Percentiles rank a stretch among this genome's conserved stretches.
phyloP scores from a whole-genome alignment of 1,140 invertebrate species.

The Nasonia giraulti region DNA sequence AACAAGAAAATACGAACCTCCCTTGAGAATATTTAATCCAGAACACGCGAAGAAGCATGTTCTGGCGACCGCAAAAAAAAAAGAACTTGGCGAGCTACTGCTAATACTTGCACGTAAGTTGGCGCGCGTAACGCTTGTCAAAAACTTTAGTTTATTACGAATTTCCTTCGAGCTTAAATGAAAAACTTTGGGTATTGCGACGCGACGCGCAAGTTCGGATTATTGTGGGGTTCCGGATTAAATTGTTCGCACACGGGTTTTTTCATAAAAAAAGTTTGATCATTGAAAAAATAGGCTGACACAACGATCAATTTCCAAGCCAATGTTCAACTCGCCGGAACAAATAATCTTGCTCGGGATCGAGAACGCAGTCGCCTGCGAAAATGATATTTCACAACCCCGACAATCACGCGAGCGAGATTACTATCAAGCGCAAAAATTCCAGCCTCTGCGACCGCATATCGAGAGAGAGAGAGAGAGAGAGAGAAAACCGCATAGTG shows the following conservation, averaged over 20 bases:
- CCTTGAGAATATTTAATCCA: not conserved
- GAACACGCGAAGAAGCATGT: not conserved
- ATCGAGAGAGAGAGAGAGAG: not conserved
- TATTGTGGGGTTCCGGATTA: not conserved
- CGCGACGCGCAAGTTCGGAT: not conserved
- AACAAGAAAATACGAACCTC: not conserved
- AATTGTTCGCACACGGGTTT: not conserved
- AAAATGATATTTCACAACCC: not conserved
- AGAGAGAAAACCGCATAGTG: not conserved
- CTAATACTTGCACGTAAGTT: not conserved
- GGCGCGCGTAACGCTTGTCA: not conserved
- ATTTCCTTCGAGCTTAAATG: not conserved
- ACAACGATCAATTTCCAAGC: not conserved
- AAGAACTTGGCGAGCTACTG: not conserved
- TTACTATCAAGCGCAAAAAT: constrained; percentile 1
- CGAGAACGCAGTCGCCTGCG: not conserved
- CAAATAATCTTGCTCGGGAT: not conserved
- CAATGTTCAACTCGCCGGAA: too few relatives aligned
- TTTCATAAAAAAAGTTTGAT: not conserved
- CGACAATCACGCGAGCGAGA: not conserved
- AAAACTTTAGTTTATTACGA: constrained; percentile 18
- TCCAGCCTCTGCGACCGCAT: not conserved
- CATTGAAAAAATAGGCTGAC: not conserved
- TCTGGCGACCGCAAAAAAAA: not conserved
- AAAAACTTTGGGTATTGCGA: not conserved